Evolutionary conservation across 2,797 vertebrate genomes (phyloP).

Genomic region (Zenarchopterus dispar): DNA sequence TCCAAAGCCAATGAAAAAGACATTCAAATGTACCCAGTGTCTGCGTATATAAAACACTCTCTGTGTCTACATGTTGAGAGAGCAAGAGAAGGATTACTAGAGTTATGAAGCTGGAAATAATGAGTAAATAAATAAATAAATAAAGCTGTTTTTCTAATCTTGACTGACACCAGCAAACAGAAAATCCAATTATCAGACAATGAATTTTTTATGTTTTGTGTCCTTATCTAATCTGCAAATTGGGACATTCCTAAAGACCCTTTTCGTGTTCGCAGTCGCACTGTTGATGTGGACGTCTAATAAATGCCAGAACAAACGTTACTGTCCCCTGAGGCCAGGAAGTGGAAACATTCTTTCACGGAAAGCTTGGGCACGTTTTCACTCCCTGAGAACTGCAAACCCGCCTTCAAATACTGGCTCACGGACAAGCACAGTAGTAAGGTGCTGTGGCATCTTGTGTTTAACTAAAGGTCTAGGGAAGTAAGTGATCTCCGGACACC

Average conservation of each 20-base stretch:
- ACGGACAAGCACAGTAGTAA: constrained; percentile 7
- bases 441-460: constrained; percentile 18
- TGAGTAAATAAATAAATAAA: neutral
- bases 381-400: constrained; percentile 61
- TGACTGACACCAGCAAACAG: constrained; percentile 27
- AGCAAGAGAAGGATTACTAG: constrained; percentile 11
- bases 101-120: constrained; percentile 24
- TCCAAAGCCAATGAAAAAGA: constrained; percentile 49
- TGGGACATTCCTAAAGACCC: constrained; percentile 1
- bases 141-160: constrained; percentile 5
- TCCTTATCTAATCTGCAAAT: neutral
- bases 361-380: constrained; percentile 31
- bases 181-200: constrained; percentile 32
- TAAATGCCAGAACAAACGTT: constrained; percentile 67
- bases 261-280: constrained; percentile 29
- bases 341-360: constrained; percentile 73
- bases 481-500: constrained; percentile 13
- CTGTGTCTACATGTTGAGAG: neutral
- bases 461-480: constrained; percentile 30
- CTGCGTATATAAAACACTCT: constrained; percentile 7
- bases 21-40: constrained; percentile 16
- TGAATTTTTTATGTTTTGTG: constrained; percentile 10
- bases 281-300: constrained; percentile 55
- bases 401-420: constrained; percentile 7
- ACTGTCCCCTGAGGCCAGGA: constrained; percentile 62